These are phyloP conservation scores for Stenchaetothrips biformis DNA, from an alignment of 2,888 invertebrate species.

Conservation along the genomic window DNA sequence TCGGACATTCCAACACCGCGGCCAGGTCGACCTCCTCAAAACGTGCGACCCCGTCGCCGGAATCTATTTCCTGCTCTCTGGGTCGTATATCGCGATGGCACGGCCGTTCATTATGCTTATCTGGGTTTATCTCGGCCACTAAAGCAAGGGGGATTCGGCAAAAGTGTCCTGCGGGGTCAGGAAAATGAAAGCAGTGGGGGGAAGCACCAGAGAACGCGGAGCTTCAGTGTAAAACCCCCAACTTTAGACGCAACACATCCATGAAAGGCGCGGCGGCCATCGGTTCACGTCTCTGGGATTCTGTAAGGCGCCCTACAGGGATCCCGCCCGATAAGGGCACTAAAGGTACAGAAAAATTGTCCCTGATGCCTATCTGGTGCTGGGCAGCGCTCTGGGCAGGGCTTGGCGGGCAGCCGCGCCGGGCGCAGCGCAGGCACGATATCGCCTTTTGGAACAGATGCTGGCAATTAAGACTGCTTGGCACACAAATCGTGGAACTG, in stretches of 20 bases:
- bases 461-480: background rate
- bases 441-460: background rate
- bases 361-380: background rate
- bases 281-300: background rate
- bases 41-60: too few relatives aligned
- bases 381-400: background rate
- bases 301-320: background rate
- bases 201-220: too few relatives aligned
- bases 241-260: too few relatives aligned
- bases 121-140: conserved; percentile 14
- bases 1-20: too few relatives aligned
- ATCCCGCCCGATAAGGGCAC: background rate
- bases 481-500: conserved; percentile 1
- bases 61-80: background rate
- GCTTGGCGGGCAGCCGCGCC: background rate
- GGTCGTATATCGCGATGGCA: background rate
- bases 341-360: background rate
- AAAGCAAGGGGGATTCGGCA: background rate
- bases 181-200: too few relatives aligned
- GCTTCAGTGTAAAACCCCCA: too few relatives aligned
- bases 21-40: too few relatives aligned
- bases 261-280: too few relatives aligned
- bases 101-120: conserved; percentile 13
- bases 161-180: too few relatives aligned
- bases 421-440: background rate